A percentile compares a stretch with the other conserved stretches of the same genome.
Evolutionary conservation across 2,888 invertebrate genomes (phyloP).

Genomic region (Latrodectus hesperus): DNA sequence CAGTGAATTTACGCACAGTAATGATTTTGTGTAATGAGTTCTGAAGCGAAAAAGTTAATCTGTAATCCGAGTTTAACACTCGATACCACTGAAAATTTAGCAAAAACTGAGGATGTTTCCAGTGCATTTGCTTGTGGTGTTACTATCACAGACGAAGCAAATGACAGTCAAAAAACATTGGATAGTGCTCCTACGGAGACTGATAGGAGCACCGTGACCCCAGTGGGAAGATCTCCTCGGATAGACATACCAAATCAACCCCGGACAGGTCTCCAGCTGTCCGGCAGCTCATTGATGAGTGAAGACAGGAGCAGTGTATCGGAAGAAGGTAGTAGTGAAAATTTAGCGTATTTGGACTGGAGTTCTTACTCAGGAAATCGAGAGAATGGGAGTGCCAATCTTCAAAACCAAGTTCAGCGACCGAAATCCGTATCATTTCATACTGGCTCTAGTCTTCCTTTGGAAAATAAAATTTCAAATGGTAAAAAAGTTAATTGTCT

Average conservation of each 20-base stretch:
- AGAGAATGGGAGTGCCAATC: constrained; percentile 27
- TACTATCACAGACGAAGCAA: constrained; percentile 1
- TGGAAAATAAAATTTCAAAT: constrained; percentile 78
- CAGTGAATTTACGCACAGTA: background rate
- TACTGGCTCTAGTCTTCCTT: constrained; percentile 73
- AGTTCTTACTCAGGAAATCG: constrained; percentile 37
- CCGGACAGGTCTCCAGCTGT: constrained; percentile 8
- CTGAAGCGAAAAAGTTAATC: background rate
- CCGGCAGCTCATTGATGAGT: background rate
- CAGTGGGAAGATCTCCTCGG: background rate
- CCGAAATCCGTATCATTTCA: constrained; percentile 73
- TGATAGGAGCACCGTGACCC: constrained; percentile 15
- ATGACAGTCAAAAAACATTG: background rate
- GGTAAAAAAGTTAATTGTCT: constrained; percentile 74
- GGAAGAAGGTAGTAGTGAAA: constrained; percentile 59
- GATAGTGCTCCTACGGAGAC: constrained; percentile 1
- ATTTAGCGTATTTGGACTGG: constrained; percentile 49
- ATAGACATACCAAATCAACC: constrained; percentile 38
- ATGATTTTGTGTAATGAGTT: background rate
- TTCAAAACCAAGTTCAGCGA: constrained; percentile 42
- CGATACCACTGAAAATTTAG: background rate
- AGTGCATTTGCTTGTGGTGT: constrained; percentile 23
- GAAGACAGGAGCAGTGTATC: constrained; percentile 54
- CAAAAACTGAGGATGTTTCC: background rate
- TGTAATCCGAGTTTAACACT: background rate